phyloP scores from a whole-genome alignment of 2,888 invertebrate genomes.

The Pomacea canaliculata region DNA sequence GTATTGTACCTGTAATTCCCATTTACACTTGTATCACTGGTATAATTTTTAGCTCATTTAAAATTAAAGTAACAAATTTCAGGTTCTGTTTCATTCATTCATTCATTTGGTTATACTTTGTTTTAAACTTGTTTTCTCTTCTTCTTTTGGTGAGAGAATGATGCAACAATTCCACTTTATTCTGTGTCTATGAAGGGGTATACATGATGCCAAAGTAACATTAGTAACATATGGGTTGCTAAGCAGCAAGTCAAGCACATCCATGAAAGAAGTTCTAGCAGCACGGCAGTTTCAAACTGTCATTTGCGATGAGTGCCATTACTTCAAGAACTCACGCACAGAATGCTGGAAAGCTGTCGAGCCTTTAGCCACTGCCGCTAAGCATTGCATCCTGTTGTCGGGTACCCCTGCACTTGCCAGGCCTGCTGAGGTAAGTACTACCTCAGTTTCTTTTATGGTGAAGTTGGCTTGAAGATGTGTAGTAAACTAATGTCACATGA shows the following conservation, averaged over 20 bases:
- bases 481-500: no score
- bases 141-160: no score
- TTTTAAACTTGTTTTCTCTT: no score
- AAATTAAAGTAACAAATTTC: no score
- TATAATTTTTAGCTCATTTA: no score
- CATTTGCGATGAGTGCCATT: constrained; percentile 67
- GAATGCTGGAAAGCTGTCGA: constrained; percentile 59
- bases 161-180: no score
- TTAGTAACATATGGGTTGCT: constrained; percentile 64
- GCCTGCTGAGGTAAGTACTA: constrained; percentile 62
- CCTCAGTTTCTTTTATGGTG: background rate
- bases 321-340: constrained; percentile 62
- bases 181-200: constrained; percentile 46
- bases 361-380: constrained; percentile 59
- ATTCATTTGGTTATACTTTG: no score
- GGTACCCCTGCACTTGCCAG: constrained; percentile 67
- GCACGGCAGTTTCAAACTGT: constrained; percentile 60
- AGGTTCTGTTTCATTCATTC: no score
- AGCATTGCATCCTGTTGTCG: constrained; percentile 60
- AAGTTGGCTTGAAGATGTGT: no score
- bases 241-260: constrained; percentile 49
- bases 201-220: constrained; percentile 49
- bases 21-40: no score
- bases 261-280: constrained; percentile 58
- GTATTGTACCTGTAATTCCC: no score